Conservation (phyloP, 2,113 vertebrate genomes). For the Sinocyclocheilus rhinocerous region DNA sequence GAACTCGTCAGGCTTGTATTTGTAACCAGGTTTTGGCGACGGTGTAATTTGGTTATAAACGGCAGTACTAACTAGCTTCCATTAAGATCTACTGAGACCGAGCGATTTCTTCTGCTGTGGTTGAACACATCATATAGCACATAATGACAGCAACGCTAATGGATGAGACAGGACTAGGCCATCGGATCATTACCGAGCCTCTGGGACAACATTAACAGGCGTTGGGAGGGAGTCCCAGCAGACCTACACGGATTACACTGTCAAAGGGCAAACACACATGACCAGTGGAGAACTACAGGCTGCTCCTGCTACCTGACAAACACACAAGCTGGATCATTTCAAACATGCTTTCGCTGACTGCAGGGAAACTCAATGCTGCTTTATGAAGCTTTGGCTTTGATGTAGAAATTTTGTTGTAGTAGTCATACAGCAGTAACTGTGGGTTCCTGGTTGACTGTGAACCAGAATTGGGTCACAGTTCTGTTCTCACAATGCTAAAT, state of each 20-base stretch:
- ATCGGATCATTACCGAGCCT: constrained; percentile 57
- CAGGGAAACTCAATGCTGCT: not conserved
- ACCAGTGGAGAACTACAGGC: constrained; percentile 17
- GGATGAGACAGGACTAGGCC: constrained; percentile 54
- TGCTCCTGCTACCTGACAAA: not conserved
- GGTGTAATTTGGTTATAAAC: not conserved
- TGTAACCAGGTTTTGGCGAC: not conserved
- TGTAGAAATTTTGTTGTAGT: not conserved
- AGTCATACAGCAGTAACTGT: not conserved
- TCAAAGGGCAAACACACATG: constrained; percentile 46
- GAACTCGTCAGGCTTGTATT: constrained; percentile 32
- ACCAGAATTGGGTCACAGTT: not conserved
- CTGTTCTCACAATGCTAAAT: not conserved
- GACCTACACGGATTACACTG: constrained; percentile 49
- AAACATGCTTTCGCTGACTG: not conserved
- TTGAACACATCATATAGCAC: constrained; percentile 35
- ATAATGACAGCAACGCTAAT: constrained; percentile 59
- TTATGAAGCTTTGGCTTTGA: not conserved
- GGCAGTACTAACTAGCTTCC: not conserved
- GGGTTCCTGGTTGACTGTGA: not conserved
- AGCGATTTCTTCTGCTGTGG: constrained; percentile 22
- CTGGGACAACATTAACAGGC: constrained; percentile 61
- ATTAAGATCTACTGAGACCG: constrained; percentile 12
- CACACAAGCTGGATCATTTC: not conserved
- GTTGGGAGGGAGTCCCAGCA: constrained; percentile 45